Percentiles rank a stretch among this genome's conserved stretches.
These are phyloP conservation scores for Miniopterus natalensis DNA, from an alignment of 2,113 vertebrate genomes.

Conservation along the genomic window DNA sequence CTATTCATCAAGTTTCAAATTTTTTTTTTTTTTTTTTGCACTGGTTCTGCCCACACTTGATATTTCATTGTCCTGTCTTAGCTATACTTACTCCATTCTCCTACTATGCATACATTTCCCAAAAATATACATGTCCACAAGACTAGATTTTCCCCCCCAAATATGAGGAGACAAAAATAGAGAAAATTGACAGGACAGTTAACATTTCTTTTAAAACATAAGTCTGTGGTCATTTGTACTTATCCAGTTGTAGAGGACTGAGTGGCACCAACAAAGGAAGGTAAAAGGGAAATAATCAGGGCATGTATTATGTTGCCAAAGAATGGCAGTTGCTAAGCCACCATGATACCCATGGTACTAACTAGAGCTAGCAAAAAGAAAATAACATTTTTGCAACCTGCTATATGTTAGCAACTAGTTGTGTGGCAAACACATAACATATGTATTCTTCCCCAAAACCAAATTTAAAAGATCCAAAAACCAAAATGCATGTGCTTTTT, in stretches of 20 bases:
- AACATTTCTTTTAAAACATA: background rate
- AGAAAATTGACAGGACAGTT: background rate
- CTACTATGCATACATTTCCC: background rate
- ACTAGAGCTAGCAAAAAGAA: background rate
- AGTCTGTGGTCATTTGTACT: background rate
- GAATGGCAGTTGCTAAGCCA: background rate
- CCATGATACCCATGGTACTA: background rate
- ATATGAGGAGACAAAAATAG: background rate
- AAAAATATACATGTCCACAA: background rate
- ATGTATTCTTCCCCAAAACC: background rate
- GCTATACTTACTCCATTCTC: slow-evolving; percentile 15
- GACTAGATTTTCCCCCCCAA: background rate
- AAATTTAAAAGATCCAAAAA: slow-evolving; percentile 24
- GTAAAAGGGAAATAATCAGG: background rate
- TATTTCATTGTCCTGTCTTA: background rate
- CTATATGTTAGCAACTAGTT: background rate
- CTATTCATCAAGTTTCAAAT: background rate
- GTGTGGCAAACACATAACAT: background rate
- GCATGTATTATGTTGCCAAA: background rate
- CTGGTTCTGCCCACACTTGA: background rate
- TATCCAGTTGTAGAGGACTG: background rate
- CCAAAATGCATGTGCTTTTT: background rate
- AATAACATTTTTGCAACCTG: background rate
- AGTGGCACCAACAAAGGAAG: background rate
- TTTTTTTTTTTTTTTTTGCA: background rate